Percentiles rank a stretch among this genome's conserved stretches.
phyloP scores from a whole-genome alignment of 2,113 vertebrate species.

The Psettodes erumei region DNA sequence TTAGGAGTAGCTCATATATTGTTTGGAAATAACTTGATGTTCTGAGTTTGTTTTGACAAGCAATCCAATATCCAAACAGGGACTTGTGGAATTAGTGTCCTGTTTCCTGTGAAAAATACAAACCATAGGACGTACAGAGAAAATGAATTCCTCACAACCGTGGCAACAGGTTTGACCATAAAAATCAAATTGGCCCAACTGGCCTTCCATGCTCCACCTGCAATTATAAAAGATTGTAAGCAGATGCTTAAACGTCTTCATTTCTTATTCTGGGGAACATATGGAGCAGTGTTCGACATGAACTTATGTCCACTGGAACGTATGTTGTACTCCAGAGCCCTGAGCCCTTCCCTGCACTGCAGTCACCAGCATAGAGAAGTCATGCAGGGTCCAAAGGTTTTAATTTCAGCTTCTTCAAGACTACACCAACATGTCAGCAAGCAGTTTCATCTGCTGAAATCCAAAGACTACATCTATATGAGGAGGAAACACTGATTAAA shows the following conservation, averaged over 20 bases:
- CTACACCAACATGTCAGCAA: neutral
- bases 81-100: constrained; percentile 87
- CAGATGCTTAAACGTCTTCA: constrained; percentile 89
- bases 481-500: no score
- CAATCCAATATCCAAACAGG: constrained; percentile 87
- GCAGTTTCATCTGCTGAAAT: neutral
- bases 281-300: constrained; percentile 77
- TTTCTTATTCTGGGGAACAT: constrained; percentile 88
- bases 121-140: constrained; percentile 38
- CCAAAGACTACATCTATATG: neutral
- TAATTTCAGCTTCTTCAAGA: constrained; percentile 4
- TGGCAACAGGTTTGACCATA: constrained; percentile 89
- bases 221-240: constrained; percentile 97
- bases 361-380: neutral
- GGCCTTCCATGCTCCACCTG: constrained; percentile 92
- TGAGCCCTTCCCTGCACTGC: constrained; percentile 9
- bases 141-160: constrained; percentile 81
- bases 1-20: constrained; percentile 71
- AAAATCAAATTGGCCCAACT: constrained; percentile 94
- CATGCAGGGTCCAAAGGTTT: constrained; percentile 1
- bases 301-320: constrained; percentile 43
- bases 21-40: constrained; percentile 67
- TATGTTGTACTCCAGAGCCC: constrained; percentile 44
- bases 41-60: constrained; percentile 86
- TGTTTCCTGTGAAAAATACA: constrained; percentile 88